These are phyloP conservation scores for Temnothorax rugatulus DNA, from an alignment of 2,888 invertebrate species.

Conservation along the genomic window DNA sequence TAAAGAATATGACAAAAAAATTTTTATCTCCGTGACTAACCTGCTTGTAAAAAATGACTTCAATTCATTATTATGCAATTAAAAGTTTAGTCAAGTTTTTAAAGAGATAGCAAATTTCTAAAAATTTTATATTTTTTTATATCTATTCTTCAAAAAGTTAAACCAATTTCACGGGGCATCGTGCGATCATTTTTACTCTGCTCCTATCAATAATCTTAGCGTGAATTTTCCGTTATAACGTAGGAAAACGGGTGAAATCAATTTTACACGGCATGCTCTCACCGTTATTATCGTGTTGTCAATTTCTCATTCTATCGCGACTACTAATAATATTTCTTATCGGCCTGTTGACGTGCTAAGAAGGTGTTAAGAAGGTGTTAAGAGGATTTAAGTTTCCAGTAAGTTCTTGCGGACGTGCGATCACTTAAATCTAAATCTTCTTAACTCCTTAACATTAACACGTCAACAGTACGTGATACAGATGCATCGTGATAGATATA, in stretches of 20 bases:
- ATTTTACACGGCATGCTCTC: conserved; percentile 39
- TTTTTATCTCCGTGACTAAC: neutral
- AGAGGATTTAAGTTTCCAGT: conserved; percentile 29
- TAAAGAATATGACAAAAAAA: neutral
- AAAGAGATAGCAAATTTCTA: neutral
- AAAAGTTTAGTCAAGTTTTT: neutral
- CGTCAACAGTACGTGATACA: neutral
- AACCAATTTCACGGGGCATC: conserved; percentile 36
- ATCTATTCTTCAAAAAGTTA: neutral
- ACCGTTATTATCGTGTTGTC: conserved; percentile 24
- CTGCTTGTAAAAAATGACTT: neutral
- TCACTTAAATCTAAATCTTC: conserved; percentile 19
- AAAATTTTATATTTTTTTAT: neutral
- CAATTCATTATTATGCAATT: neutral
- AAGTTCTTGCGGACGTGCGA: neutral
- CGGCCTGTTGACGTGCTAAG: conserved; percentile 7
- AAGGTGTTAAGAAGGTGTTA: neutral
- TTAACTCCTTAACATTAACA: neutral
- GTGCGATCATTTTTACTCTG: conserved; percentile 25
- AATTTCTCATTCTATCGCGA: conserved; percentile 30
- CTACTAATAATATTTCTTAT: conserved; percentile 44
- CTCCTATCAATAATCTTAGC: conserved; percentile 25
- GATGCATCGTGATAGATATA: neutral
- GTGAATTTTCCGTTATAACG: conserved; percentile 37
- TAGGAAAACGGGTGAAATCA: conserved; percentile 21